Conservation (phyloP, 2,113 vertebrate genomes). For the Corythornis cristatus region DNA sequence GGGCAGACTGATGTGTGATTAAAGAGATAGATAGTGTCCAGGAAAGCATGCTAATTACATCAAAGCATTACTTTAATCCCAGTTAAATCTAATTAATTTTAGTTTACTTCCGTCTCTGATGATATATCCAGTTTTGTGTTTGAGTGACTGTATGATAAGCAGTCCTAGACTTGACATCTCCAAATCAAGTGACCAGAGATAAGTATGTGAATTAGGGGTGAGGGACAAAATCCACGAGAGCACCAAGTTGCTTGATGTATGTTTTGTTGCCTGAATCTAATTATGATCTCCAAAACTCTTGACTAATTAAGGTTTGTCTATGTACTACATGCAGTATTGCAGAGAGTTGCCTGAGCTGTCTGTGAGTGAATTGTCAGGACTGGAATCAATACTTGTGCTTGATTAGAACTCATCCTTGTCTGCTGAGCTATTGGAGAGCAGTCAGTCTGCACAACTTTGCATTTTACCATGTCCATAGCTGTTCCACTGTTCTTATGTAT, state of each 20-base stretch:
- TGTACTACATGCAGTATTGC: fast-evolving
- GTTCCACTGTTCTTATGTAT: neutral
- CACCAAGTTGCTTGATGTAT: neutral
- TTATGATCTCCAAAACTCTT: neutral
- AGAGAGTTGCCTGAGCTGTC: neutral
- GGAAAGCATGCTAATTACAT: conserved; percentile 1
- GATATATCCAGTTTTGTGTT: neutral
- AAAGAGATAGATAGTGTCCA: neutral
- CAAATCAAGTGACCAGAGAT: neutral
- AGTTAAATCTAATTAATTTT: neutral
- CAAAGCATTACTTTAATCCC: neutral
- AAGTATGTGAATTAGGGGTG: neutral
- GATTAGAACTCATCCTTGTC: neutral
- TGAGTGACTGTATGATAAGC: neutral
- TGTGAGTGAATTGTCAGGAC: neutral
- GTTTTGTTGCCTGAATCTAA: neutral
- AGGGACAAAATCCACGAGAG: neutral
- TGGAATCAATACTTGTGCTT: neutral
- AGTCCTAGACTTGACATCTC: neutral
- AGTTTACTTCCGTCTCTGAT: neutral
- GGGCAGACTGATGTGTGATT: neutral
- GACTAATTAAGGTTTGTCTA: neutral
- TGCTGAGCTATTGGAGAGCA: neutral
- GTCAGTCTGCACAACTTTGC: neutral
- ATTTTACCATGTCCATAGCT: fast-evolving